These are phyloP conservation scores for Drosophila longiperda DNA, from an alignment of 2,888 invertebrate genomes.

Conservation along the genomic window DNA sequence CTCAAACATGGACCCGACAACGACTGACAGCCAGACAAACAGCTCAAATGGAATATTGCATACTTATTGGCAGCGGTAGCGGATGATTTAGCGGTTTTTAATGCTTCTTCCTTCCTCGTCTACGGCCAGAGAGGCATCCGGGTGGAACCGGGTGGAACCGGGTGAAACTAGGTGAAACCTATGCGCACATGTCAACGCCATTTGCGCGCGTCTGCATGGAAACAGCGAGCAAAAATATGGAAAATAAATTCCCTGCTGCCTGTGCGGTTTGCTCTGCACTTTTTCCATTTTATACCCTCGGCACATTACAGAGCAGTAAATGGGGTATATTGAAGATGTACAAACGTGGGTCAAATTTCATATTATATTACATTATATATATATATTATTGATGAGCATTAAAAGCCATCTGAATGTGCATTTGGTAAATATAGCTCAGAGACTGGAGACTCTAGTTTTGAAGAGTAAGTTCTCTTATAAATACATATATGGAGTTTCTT, in stretches of 20 bases:
- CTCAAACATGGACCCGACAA: conserved; percentile 27
- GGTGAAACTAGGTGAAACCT: conserved; percentile 25
- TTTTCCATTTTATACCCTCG: not conserved
- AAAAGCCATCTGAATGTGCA: not conserved
- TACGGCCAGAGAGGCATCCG: conserved; percentile 15
- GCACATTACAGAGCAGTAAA: not conserved
- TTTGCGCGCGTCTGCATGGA: conserved; percentile 51
- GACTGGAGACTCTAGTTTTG: not conserved
- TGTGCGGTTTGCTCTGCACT: conserved; percentile 9
- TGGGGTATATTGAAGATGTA: not conserved
- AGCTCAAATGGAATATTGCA: conserved; percentile 72
- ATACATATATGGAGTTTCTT: not conserved
- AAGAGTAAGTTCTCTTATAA: not conserved
- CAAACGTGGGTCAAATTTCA: not conserved
- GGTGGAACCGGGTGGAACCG: conserved; percentile 26
- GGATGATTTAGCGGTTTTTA: conserved; percentile 79
- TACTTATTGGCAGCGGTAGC: conserved; percentile 77
- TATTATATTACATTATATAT: not conserved
- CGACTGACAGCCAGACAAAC: conserved; percentile 66
- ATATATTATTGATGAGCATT: not conserved
- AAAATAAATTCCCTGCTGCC: conserved; percentile 29
- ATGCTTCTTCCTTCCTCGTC: conserved; percentile 50
- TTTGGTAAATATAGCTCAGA: too few relatives aligned
- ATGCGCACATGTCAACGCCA: conserved; percentile 72
- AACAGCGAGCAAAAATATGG: conserved; percentile 46